These are phyloP conservation scores for Sycobia sp. DNA, from an alignment of 1,140 invertebrate species.

Conservation along the genomic window DNA sequence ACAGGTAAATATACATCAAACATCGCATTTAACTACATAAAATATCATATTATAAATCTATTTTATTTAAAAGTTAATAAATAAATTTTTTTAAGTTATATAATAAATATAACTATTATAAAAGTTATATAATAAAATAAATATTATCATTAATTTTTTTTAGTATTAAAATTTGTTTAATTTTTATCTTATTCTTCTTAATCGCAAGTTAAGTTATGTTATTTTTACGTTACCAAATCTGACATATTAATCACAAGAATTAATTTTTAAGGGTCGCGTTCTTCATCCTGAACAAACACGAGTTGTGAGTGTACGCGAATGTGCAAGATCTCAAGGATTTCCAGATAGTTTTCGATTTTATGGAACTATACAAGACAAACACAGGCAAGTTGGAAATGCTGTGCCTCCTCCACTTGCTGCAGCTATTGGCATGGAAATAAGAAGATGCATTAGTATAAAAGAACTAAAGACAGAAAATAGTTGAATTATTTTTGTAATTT, in stretches of 20 bases:
- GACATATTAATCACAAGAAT: not conserved
- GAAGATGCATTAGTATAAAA: constrained; percentile 60
- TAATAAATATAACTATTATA: not conserved
- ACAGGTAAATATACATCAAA: constrained; percentile 64
- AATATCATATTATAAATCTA: not conserved
- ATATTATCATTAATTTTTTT: too few relatives aligned
- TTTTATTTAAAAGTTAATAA: not conserved
- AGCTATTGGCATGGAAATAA: constrained; percentile 78
- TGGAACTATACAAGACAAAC: constrained; percentile 78
- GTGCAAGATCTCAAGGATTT: constrained; percentile 87
- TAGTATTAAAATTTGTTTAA: too few relatives aligned
- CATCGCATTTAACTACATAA: too few relatives aligned
- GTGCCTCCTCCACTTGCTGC: constrained; percentile 82
- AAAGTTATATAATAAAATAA: too few relatives aligned
- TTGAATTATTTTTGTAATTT: not conserved
- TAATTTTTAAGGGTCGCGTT: constrained; percentile 61
- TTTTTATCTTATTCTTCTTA: too few relatives aligned
- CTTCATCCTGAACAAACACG: constrained; percentile 82
- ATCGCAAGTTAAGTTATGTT: too few relatives aligned
- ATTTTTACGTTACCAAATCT: too few relatives aligned
- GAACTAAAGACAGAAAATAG: not conserved
- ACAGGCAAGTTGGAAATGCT: constrained; percentile 87
- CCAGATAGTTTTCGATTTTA: constrained; percentile 79
- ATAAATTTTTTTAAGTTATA: too few relatives aligned
- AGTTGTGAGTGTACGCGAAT: constrained; percentile 84